A percentile compares a stretch with the other conserved stretches of the same genome.
These are phyloP conservation scores for Erpetoichthys calabaricus DNA, from an alignment of 2,797 vertebrate species.

Conservation along the genomic window DNA sequence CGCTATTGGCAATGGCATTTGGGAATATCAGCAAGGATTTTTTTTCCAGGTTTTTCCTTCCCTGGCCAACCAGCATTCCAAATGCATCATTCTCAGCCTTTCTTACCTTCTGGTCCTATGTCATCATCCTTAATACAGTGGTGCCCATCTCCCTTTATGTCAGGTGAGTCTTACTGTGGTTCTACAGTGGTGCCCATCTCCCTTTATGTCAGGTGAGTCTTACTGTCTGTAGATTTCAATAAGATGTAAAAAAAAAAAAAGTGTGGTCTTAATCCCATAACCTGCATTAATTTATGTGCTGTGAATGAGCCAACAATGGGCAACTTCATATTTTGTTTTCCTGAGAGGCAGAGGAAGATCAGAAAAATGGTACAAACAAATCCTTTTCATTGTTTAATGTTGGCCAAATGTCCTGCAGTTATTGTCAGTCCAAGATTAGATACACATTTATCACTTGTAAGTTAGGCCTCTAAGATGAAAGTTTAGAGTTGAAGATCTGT, in stretches of 20 bases:
- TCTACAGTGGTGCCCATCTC: conserved; percentile 89
- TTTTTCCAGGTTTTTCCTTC: conserved; percentile 65
- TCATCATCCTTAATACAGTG: conserved; percentile 88
- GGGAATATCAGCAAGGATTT: conserved; percentile 62
- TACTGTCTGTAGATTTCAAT: too few relatives aligned
- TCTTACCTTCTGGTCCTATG: conserved; percentile 84
- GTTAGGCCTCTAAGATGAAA: too few relatives aligned
- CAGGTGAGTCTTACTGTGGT: conserved; percentile 61
- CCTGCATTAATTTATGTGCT: background rate
- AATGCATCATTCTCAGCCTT: conserved; percentile 51
- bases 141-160: conserved; percentile 93
- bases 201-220: conserved; percentile 79
- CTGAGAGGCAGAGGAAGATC: background rate
- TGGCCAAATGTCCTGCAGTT: too few relatives aligned
- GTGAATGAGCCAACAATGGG: too few relatives aligned
- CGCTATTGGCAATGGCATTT: conserved; percentile 70
- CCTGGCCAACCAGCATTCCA: conserved; percentile 39
- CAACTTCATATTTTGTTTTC: background rate
- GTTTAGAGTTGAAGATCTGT: too few relatives aligned
- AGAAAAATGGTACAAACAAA: too few relatives aligned
- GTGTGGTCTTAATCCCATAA: background rate
- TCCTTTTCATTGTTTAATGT: too few relatives aligned
- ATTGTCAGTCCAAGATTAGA: too few relatives aligned
- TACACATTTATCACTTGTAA: too few relatives aligned
- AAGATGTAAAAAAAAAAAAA: background rate